phyloP scores from a whole-genome alignment of 1,140 invertebrate genomes.

The Heliothis subflexa region DNA sequence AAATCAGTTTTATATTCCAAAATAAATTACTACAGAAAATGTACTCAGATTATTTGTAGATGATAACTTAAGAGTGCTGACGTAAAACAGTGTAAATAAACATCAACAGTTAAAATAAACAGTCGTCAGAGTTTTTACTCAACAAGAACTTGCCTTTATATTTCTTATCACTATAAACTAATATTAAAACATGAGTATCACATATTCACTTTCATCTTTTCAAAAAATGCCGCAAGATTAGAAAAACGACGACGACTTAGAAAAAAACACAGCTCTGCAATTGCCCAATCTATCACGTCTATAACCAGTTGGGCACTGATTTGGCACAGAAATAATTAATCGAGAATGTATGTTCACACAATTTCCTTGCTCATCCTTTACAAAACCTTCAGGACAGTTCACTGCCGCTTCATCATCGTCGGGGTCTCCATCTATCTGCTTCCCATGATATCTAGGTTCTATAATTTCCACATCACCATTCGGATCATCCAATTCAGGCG shows the following conservation, averaged over 20 bases:
- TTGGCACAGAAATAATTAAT: conserved; percentile 70
- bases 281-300: conserved; percentile 68
- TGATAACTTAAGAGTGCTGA: background rate
- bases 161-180: conserved; percentile 6
- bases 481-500: conserved; percentile 40
- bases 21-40: background rate
- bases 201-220: background rate
- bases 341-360: conserved; percentile 67
- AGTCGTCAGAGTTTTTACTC: background rate
- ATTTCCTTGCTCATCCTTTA: conserved; percentile 60
- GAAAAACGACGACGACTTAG: no score
- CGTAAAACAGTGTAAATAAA: background rate
- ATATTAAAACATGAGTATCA: conserved; percentile 33
- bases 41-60: background rate
- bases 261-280: conserved; percentile 64
- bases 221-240: background rate
- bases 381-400: conserved; percentile 64
- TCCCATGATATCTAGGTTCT: conserved; percentile 71
- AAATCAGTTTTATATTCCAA: no score
- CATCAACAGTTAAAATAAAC: background rate
- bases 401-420: conserved; percentile 44
- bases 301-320: conserved; percentile 73
- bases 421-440: conserved; percentile 56
- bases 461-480: conserved; percentile 71
- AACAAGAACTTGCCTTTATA: background rate